Evolutionary conservation across 2,888 invertebrate species (phyloP).

Genomic region (Uloborus plumipes): DNA sequence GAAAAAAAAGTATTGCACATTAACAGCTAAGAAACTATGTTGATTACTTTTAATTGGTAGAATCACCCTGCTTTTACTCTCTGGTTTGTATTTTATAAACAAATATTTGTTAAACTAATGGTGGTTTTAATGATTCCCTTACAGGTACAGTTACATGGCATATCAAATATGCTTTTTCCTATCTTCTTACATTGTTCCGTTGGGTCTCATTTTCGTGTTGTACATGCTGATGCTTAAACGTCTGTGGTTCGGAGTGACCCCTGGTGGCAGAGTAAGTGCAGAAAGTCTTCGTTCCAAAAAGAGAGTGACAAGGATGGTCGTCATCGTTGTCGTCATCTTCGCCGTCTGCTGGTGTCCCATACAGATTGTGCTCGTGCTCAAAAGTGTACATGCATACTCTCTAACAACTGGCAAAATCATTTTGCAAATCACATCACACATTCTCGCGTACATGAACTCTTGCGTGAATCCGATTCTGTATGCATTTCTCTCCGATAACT

Average conservation of each 20-base stretch:
- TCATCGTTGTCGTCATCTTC: slow-evolving; percentile 91
- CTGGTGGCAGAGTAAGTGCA: slow-evolving; percentile 84
- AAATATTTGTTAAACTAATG: too few relatives aligned
- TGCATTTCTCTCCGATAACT: slow-evolving; percentile 94
- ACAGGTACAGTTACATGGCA: slow-evolving; percentile 71
- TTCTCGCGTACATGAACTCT: slow-evolving; percentile 88
- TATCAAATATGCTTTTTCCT: slow-evolving; percentile 87
- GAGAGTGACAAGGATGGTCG: slow-evolving; percentile 91
- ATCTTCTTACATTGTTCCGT: slow-evolving; percentile 88
- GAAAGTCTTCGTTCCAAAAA: slow-evolving; percentile 87
- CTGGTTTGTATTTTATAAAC: too few relatives aligned
- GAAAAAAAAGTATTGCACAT: too few relatives aligned
- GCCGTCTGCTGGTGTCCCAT: slow-evolving; percentile 95
- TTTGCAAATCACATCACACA: slow-evolving; percentile 70
- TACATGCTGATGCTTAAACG: slow-evolving; percentile 91
- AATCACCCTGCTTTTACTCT: too few relatives aligned
- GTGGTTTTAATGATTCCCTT: too few relatives aligned
- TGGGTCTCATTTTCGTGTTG: slow-evolving; percentile 86
- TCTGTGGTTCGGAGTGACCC: slow-evolving; percentile 83
- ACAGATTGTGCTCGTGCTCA: slow-evolving; percentile 85
- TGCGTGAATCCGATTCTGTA: slow-evolving; percentile 95
- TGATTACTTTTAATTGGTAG: too few relatives aligned
- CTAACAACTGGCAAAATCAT: slow-evolving; percentile 75
- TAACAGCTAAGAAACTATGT: too few relatives aligned
- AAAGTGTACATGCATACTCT: slow-evolving; percentile 81